Evolutionary conservation across 2,888 invertebrate genomes (phyloP), one percentile per base, ranked within the genome.

Genomic region (Pollenia griseotomentosa): DNA sequence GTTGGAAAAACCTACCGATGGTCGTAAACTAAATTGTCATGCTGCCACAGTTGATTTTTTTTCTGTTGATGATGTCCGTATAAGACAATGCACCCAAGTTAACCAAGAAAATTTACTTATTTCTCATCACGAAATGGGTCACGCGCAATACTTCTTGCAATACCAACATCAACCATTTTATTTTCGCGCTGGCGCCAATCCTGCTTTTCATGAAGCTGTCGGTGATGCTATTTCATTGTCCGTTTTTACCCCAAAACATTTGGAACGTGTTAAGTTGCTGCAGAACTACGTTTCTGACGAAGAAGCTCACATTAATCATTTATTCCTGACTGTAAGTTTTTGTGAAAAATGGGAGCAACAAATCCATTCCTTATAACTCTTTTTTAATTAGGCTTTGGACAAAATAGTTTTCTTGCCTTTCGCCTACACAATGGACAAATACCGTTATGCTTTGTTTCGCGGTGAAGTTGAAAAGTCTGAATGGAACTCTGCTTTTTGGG

Each of bases 41-140:
- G 97, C 98, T 0, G 97, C 97, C 0, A 97, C 98, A 75, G 98
- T 97, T 96, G 97, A 98, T 93, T 97, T 98, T 91, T 97, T 95
- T 90, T 95, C 97, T 89, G 95, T 95, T 40, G 95, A 97, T 91
- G 98, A 98, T 92, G 97, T 97, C 91, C 95, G 95, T 93, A 95
- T 95, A 91, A 95, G 96, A 94, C 95, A 95, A 94, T 96, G 96
- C 92, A 95, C 96, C 7, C 90, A 93, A 84, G 94, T 95, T 86
- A 94, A 94, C 59, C 94, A 94, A 92, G 94, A 95, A 83, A 94
- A 95, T 88, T 93, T 96, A 85, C 94, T 94, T 89, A 94, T 94
- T 1, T 95, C 95, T 1, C 96, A 96, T 88, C 96, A 96, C 90
- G 96, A 96, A 91, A 95, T 96, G 94, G 96, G 96, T 0, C 96